Conservation (phyloP, 2,113 vertebrate species). For the Forbesichthys agassizii region DNA sequence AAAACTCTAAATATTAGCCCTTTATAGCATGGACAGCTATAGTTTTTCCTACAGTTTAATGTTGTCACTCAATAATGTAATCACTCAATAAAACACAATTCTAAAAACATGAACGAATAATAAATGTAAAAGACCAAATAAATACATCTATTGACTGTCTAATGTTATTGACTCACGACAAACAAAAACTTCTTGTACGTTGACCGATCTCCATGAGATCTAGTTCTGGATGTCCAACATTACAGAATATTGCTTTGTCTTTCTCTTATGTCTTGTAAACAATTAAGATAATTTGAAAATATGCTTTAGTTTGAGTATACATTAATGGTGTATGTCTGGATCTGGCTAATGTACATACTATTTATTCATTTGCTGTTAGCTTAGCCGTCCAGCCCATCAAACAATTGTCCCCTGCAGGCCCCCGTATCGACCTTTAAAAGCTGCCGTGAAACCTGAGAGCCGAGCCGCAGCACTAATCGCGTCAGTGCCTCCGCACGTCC, state of each 20-base stretch:
- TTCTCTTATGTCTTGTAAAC: neutral
- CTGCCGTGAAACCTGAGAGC: slow-evolving; percentile 62
- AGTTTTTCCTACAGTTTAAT: too few relatives aligned
- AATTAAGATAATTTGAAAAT: neutral
- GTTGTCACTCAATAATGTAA: too few relatives aligned
- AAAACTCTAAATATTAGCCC: too few relatives aligned
- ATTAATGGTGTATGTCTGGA: slow-evolving; percentile 16
- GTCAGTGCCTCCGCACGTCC: neutral
- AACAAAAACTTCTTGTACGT: too few relatives aligned
- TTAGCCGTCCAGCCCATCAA: slow-evolving; percentile 46
- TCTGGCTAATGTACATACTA: slow-evolving; percentile 39
- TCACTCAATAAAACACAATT: too few relatives aligned
- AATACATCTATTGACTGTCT: too few relatives aligned
- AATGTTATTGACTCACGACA: too few relatives aligned
- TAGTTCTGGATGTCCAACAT: neutral
- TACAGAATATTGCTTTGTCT: neutral
- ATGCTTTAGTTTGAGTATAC: neutral
- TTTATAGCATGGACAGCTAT: too few relatives aligned
- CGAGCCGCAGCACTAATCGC: neutral
- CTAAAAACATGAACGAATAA: too few relatives aligned
- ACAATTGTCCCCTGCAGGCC: slow-evolving; percentile 57
- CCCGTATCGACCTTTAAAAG: slow-evolving; percentile 65
- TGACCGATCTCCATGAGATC: too few relatives aligned
- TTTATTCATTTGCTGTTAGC: slow-evolving; percentile 58
- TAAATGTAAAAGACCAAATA: too few relatives aligned